Base-by-base conservation (phyloP, 2,113 vertebrate genomes). In the Picathartes gymnocephalus region DNA sequence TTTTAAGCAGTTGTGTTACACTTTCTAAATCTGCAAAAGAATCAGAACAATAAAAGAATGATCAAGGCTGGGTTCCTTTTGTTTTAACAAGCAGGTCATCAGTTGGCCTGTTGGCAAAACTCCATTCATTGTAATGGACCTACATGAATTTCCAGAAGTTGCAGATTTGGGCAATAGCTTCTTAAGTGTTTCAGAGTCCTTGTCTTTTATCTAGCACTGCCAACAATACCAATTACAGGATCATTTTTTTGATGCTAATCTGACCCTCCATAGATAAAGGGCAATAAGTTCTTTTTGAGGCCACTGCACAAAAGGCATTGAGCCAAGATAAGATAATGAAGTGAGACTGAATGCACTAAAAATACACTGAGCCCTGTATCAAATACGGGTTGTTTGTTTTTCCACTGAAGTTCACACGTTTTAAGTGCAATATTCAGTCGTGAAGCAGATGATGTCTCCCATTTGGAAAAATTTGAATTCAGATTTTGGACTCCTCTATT, bases 1-100 rank as follows among this genome's bases (percentile, higher is more conserved):
- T 93, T 94, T 96, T 92, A 95, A 94, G 83, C 10, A 82, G n/a
- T 94, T 85, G 17, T 81, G 53, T 58, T 91, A 51, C 31, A 61
- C 76, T 89, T 90, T 92, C 77, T 86, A 65, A 88, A 50, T 89
- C 37, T 95, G 64, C 51, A 90, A 65, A 86, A 79, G 61, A 44
- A 66, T 93, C 61, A 35, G 64, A 64, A 79, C 40, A 93, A 56
- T 54, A 78, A 90, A 96, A 83, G 54, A 91, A 44, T 53, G 31
- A 83, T 79, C 30, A 48, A 76, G 64, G 39, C 69, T 76, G 56
- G 2, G 4, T 83, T 96, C 86, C 87, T 91, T 92, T 66, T 92
- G 54, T 94, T 93, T 93, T 71, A 89, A 71, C 40, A 76, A 53
- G 21, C 61, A 87, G 69, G 73, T 93, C 86, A 97, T 81, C 86